Conservation (phyloP, 2,888 invertebrate species). For the Netelia melanura region DNA sequence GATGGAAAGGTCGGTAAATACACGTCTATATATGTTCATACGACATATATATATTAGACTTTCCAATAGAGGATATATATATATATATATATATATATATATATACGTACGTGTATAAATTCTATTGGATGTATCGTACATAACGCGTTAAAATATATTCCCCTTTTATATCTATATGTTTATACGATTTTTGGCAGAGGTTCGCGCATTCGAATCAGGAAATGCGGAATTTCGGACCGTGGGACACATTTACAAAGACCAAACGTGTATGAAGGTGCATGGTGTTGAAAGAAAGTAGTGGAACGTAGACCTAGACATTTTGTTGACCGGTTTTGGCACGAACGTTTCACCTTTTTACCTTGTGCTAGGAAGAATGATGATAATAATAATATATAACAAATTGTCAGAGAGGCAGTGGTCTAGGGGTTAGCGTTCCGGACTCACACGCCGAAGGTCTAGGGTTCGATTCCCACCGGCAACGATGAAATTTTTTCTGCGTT, state of each 20-base stretch:
- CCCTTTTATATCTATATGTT: background rate
- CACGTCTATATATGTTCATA: background rate
- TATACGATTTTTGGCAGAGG: conserved; percentile 73
- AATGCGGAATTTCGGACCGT: conserved; percentile 69
- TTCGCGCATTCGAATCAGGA: conserved; percentile 74
- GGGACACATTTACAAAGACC: conserved; percentile 12
- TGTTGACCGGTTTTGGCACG: background rate
- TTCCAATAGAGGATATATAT: background rate
- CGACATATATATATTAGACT: background rate
- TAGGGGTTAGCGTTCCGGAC: too few relatives aligned
- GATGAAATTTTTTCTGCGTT: too few relatives aligned
- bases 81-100: background rate
- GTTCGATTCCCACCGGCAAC: too few relatives aligned
- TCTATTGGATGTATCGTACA: conserved; percentile 7
- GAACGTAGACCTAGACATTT: background rate
- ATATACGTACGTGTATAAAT: background rate
- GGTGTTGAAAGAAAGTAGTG: background rate
- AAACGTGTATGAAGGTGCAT: too few relatives aligned
- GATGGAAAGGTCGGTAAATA: conserved; percentile 21
- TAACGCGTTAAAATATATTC: background rate
- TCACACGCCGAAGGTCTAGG: too few relatives aligned
- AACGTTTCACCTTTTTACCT: too few relatives aligned
- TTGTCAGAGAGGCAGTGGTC: too few relatives aligned
- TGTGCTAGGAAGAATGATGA: too few relatives aligned
- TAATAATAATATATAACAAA: too few relatives aligned